phyloP scores from a whole-genome alignment of 2,888 invertebrate species.

The Crocallis elinguaria region DNA sequence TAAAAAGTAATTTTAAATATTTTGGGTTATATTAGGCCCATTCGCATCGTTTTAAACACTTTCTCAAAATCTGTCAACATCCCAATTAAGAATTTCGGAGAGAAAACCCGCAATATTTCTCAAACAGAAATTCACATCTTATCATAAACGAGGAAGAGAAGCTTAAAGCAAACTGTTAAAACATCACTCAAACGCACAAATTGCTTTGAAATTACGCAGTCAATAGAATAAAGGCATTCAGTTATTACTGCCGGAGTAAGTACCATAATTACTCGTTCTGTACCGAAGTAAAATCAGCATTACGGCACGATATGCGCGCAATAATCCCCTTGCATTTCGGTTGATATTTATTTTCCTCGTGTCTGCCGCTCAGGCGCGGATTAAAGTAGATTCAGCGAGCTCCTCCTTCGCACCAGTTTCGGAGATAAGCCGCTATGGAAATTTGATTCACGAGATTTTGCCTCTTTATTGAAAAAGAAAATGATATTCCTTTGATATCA shows the following conservation, averaged over 20 bases:
- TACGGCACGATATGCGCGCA: conserved; percentile 27
- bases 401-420: conserved; percentile 28
- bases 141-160: too few species aligned
- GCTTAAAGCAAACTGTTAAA: too few species aligned
- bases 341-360: conserved; percentile 37
- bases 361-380: conserved; percentile 25
- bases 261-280: conserved; percentile 31
- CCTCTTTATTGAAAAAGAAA: conserved; percentile 43
- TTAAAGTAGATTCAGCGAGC: conserved; percentile 27
- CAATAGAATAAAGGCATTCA: conserved; percentile 7
- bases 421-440: conserved; percentile 44
- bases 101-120: too few species aligned
- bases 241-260: conserved; percentile 23
- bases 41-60: too few species aligned
- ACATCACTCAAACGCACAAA: neutral
- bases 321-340: conserved; percentile 38
- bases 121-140: too few species aligned
- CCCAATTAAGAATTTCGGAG: too few species aligned
- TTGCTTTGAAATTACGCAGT: neutral
- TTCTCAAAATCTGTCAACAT: too few species aligned
- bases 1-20: too few species aligned
- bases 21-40: too few species aligned
- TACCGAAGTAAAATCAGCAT: conserved; percentile 27
- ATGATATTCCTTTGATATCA: conserved; percentile 41
- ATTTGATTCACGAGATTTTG: conserved; percentile 44